These are phyloP conservation scores for Gallinago media DNA, from an alignment of 2,113 vertebrate species.

Conservation along the genomic window DNA sequence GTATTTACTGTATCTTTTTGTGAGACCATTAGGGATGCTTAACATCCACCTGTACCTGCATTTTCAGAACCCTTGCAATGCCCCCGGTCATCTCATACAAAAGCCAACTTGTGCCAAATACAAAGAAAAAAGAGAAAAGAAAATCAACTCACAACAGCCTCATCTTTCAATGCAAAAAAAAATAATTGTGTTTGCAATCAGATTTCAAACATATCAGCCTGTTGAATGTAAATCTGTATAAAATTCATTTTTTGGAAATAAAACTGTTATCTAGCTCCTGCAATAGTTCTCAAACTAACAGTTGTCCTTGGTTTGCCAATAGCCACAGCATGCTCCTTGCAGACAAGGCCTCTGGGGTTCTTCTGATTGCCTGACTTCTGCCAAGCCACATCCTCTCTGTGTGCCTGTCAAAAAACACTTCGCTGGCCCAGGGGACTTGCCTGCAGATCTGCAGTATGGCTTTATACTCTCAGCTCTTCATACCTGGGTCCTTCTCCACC, in stretches of 20 bases:
- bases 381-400: not conserved
- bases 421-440: not conserved
- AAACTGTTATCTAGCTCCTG: not conserved
- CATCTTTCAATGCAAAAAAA: not conserved
- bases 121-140: not conserved
- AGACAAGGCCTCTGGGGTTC: not conserved
- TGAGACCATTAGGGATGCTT: not conserved
- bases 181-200: not conserved
- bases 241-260: not conserved
- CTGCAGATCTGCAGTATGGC: not conserved
- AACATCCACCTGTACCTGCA: not conserved
- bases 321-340: rapidly evolving
- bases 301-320: not conserved
- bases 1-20: not conserved
- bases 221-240: not conserved
- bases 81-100: not conserved
- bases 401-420: not conserved
- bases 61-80: not conserved
- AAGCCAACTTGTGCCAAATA: not conserved
- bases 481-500: not conserved
- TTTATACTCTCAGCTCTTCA: not conserved
- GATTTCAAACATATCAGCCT: not conserved
- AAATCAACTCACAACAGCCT: not conserved
- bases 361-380: not conserved
- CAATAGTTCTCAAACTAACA: not conserved